These are phyloP conservation scores for Dendronephthya gigantea DNA, from an alignment of 64 coral and sea anemone genomes.

Conservation along the genomic window DNA sequence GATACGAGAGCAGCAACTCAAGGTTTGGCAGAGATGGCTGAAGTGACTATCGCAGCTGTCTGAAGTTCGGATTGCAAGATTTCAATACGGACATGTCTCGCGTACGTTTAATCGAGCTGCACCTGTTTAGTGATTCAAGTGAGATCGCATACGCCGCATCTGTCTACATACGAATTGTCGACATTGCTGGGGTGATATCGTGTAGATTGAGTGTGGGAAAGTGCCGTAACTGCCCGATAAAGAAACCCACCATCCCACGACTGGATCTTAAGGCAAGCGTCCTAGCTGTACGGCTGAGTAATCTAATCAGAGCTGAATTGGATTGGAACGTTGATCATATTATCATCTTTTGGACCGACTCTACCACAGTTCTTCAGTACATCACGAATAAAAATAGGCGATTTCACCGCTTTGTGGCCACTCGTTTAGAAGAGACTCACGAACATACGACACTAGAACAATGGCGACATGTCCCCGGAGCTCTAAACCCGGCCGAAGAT, in stretches of 20 bases:
- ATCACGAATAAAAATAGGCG: background rate
- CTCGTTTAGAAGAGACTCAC: background rate
- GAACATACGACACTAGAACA: background rate
- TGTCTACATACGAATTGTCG: background rate
- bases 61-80: background rate
- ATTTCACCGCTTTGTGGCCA: conserved; percentile 1
- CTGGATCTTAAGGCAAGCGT: conserved; percentile 14
- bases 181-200: background rate
- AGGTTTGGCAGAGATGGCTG: background rate
- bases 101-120: too few relatives aligned
- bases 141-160: too few relatives aligned
- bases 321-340: background rate
- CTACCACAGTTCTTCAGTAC: background rate
- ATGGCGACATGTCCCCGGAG: background rate
- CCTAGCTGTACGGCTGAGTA: too few relatives aligned
- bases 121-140: too few relatives aligned
- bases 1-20: background rate
- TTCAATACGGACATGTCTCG: too few relatives aligned
- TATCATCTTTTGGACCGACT: background rate
- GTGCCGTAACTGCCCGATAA: background rate
- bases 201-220: too few relatives aligned
- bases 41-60: background rate
- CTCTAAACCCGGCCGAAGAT: background rate
- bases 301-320: too few relatives aligned
- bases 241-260: background rate